These are phyloP conservation scores for Protonibea diacanthus DNA, from an alignment of 2,797 vertebrate genomes.

Conservation along the genomic window DNA sequence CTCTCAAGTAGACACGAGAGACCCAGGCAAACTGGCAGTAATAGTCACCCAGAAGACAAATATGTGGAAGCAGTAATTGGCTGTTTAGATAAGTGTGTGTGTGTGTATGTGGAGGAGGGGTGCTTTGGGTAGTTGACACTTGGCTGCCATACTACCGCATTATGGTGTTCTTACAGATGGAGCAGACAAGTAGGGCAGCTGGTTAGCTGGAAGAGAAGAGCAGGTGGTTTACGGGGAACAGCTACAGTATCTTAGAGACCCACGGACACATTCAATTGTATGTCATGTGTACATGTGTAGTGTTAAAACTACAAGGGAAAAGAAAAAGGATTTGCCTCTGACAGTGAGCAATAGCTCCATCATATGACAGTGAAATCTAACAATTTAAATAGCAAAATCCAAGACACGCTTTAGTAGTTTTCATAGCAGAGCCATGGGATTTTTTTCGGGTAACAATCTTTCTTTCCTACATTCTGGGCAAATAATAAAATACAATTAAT, in stretches of 20 bases:
- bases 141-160: slow-evolving; percentile 1
- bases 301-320: not conserved
- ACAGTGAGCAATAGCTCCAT: not conserved
- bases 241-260: not conserved
- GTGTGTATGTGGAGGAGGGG: slow-evolving; percentile 28
- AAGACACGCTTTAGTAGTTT: not conserved
- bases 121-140: slow-evolving; percentile 37
- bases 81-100: slow-evolving; percentile 28
- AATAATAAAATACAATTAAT: not conserved
- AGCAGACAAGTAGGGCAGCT: slow-evolving; percentile 48
- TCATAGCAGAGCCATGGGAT: not conserved
- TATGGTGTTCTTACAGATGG: slow-evolving; percentile 12
- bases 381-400: not conserved
- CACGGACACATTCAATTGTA: not conserved
- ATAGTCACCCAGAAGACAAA: slow-evolving; percentile 40
- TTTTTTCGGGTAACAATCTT: not conserved
- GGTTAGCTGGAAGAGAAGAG: slow-evolving; percentile 28
- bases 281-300: not conserved
- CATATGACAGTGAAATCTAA: not conserved
- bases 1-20: slow-evolving; percentile 9
- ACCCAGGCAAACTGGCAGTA: not conserved
- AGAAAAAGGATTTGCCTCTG: not conserved
- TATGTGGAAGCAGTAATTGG: slow-evolving; percentile 33
- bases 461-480: not conserved
- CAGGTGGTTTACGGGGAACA: slow-evolving; percentile 50